phyloP scores from a whole-genome alignment of 1,140 invertebrate genomes.

The Geopemphigus sp. region DNA sequence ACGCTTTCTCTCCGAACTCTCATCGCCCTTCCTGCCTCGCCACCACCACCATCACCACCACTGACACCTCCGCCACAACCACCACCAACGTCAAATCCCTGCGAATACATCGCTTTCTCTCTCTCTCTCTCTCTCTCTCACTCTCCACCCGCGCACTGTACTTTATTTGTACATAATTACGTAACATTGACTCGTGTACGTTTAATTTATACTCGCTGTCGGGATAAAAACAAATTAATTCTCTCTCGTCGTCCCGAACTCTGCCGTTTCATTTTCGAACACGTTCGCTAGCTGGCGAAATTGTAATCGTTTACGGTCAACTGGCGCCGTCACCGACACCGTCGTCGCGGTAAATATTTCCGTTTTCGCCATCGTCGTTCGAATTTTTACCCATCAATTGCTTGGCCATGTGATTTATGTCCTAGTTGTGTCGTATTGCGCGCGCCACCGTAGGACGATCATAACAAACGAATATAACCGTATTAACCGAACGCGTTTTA shows the following conservation, averaged over 20 bases:
- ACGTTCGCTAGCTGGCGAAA: conserved; percentile 1
- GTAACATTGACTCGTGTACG: conserved; percentile 28
- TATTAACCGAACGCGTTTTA: not conserved
- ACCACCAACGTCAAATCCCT: not conserved
- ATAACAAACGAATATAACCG: not conserved
- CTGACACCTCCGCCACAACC: no score
- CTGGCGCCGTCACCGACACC: not conserved
- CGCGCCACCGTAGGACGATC: not conserved
- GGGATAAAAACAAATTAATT: conserved; percentile 36
- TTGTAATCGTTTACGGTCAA: conserved; percentile 11
- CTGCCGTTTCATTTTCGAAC: conserved; percentile 21
- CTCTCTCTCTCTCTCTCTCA: no score
- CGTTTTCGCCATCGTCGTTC: not conserved
- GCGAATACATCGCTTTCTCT: not conserved
- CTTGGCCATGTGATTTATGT: not conserved
- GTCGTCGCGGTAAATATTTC: not conserved
- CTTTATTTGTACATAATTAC: conserved; percentile 40
- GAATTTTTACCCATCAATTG: not conserved
- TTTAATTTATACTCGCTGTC: conserved; percentile 36
- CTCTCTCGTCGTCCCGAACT: conserved; percentile 20
- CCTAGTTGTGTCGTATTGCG: not conserved
- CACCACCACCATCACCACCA: no score
- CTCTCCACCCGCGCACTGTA: conserved; percentile 13
- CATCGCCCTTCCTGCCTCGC: no score
- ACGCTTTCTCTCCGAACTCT: no score